Conservation (phyloP, 2,797 vertebrate genomes). For the Paedocypris micromegethes region DNA sequence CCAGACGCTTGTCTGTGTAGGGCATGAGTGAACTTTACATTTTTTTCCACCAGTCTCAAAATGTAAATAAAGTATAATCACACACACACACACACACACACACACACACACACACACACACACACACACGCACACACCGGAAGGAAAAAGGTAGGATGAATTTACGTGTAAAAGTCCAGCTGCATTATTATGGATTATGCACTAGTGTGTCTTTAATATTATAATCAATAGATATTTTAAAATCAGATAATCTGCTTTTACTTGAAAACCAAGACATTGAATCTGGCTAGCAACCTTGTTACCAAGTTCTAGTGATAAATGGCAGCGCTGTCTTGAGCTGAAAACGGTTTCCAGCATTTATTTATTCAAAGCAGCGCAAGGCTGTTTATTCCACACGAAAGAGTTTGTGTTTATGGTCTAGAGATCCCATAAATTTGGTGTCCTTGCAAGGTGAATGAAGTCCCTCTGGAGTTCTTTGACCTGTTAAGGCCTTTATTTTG, state of each 20-base stretch:
- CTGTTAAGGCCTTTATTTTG: constrained; percentile 56
- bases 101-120: too few species aligned
- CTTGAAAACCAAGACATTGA: constrained; percentile 12
- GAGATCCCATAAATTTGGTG: constrained; percentile 47
- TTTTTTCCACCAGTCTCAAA: neutral
- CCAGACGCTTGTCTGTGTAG: constrained; percentile 9
- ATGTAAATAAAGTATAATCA: neutral
- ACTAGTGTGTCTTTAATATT: too few species aligned
- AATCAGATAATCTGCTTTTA: too few species aligned
- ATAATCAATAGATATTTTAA: too few species aligned
- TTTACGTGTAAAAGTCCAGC: too few species aligned
- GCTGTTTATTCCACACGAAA: constrained; percentile 39
- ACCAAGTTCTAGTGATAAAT: constrained; percentile 15
- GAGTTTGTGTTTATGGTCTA: constrained; percentile 64
- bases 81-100: too few species aligned
- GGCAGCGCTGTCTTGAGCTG: constrained; percentile 11
- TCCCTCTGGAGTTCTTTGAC: constrained; percentile 56
- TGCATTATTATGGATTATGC: too few species aligned
- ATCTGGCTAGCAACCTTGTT: constrained; percentile 12
- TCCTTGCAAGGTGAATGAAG: constrained; percentile 40
- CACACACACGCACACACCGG: too few species aligned
- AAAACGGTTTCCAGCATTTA: constrained; percentile 31
- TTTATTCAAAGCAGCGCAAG: constrained; percentile 33
- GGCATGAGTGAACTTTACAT: too few species aligned
- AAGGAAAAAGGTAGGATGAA: too few species aligned